Evolutionary conservation across 2,797 vertebrate genomes (phyloP).

Genomic region (Sebastes melanostomus): DNA sequence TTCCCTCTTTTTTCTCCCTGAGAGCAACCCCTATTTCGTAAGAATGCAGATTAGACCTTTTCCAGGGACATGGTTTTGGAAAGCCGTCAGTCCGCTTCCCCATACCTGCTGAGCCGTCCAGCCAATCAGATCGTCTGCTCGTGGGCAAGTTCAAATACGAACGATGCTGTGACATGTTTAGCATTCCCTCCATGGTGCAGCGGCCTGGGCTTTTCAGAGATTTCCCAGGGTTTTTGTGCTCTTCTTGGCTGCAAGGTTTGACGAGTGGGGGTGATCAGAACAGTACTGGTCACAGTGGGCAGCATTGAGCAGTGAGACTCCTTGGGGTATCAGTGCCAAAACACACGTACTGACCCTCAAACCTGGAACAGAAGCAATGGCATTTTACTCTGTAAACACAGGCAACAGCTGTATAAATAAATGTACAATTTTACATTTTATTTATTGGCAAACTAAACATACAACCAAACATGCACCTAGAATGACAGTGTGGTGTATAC

Average conservation of each 20-base stretch:
- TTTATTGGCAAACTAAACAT: neutral
- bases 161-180: slow-evolving; percentile 68
- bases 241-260: slow-evolving; percentile 14
- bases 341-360: slow-evolving; percentile 10
- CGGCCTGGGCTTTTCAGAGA: slow-evolving; percentile 19
- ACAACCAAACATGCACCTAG: neutral
- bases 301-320: slow-evolving; percentile 3
- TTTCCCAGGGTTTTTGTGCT: slow-evolving; percentile 58
- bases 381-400: neutral
- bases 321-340: neutral
- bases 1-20: slow-evolving; percentile 7
- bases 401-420: slow-evolving; percentile 6
- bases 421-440: neutral
- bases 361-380: neutral
- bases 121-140: slow-evolving; percentile 47
- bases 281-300: slow-evolving; percentile 1
- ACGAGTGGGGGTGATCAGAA: neutral
- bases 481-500: neutral
- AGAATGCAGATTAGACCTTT: slow-evolving; percentile 46
- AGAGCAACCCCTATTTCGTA: slow-evolving; percentile 36
- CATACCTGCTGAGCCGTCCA: slow-evolving; percentile 64
- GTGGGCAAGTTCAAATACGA: slow-evolving; percentile 70
- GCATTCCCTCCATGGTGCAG: slow-evolving; percentile 62
- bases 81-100: slow-evolving; percentile 54
- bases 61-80: slow-evolving; percentile 23